Base-by-base conservation (phyloP, 2,113 vertebrate genomes). In the Aegithalos caudatus region DNA sequence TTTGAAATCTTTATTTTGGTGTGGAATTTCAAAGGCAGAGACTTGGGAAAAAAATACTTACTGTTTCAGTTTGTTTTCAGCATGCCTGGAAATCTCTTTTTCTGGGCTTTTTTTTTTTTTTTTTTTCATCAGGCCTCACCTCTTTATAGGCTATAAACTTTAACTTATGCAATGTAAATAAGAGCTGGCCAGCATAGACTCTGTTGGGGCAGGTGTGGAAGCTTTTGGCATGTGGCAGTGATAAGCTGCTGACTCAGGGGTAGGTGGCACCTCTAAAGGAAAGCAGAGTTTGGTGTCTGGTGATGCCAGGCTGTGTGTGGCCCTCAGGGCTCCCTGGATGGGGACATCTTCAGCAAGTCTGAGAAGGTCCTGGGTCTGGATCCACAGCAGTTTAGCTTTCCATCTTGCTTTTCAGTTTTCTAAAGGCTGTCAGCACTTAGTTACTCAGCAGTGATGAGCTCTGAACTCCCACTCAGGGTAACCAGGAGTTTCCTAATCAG, bases 261-360 rank as follows among this genome's bases (percentile, higher is more conserved):
- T 21, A n/a, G 61, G 18, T 2, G 10, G 24, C 62, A 29, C 21
- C 29, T 31, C 38, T 1, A 33, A 47, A 50, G 64, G 42, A 25
- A 54, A 51, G 35, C 58, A 31, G 58, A 12, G 28, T n/a, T 48
- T 45, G 79, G 29, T 31, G 45, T 18, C 38, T 48, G 70, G 17
- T 3, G 13, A 18, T 69, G 50, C 70, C n/a, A 20, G 35, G 60
- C 64, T 89, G 37, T 15, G 6, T 13, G 24, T 24, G 42, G 4
- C 31, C 42, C 60, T 38, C 0, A 0, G 20, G 31, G 57, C 37
- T 66, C 66, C 47, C 50, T 10, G 85, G 17, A 11, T 1, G 0
- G 35, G 24, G 21, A 17, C 44, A 37, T 4, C 38, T 44, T 23
- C 51, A 33, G 29, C 76, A 58, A 4, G 5, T 6, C 27, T 60